A percentile compares a stretch with the other conserved stretches of the same genome.
Conservation (phyloP, 1,140 invertebrate genomes). For the Aphelinus atriplicis region DNA sequence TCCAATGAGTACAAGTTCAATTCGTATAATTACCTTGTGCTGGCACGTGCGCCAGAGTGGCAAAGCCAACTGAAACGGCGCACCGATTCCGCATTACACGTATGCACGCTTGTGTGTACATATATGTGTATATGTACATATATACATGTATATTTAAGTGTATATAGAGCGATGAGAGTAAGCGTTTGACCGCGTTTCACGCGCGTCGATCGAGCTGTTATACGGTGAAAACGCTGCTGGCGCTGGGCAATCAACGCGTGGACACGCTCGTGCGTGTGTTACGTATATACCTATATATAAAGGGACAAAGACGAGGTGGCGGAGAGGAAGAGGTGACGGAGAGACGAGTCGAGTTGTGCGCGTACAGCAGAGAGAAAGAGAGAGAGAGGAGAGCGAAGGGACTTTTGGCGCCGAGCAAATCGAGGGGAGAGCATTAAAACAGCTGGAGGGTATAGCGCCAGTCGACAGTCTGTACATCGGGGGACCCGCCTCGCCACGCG, state of each 20-base stretch:
- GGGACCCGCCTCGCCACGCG: constrained; percentile 27
- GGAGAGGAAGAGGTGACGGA: constrained; percentile 13
- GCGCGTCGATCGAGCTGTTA: constrained; percentile 28
- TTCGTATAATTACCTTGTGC: no score
- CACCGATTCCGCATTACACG: no score
- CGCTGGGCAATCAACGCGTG: constrained; percentile 8
- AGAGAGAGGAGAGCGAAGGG: constrained; percentile 1
- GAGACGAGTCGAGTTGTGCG: constrained; percentile 35
- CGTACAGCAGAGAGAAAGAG: background rate
- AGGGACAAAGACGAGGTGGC: background rate
- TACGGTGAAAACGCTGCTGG: constrained; percentile 16
- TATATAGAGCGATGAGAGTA: no score
- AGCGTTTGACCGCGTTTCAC: background rate
- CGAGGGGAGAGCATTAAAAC: constrained; percentile 54
- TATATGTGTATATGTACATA: no score
- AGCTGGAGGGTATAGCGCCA: constrained; percentile 53
- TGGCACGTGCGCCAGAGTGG: no score
- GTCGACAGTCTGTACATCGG: constrained; percentile 45
- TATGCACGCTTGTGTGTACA: no score
- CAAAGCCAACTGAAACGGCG: no score
- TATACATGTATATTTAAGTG: no score
- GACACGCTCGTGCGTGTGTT: no score
- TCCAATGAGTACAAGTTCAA: no score
- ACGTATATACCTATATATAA: no score
- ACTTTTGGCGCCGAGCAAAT: constrained; percentile 50